phyloP scores from a whole-genome alignment of 2,797 vertebrate species.

The Yasuhikotakia modesta region DNA sequence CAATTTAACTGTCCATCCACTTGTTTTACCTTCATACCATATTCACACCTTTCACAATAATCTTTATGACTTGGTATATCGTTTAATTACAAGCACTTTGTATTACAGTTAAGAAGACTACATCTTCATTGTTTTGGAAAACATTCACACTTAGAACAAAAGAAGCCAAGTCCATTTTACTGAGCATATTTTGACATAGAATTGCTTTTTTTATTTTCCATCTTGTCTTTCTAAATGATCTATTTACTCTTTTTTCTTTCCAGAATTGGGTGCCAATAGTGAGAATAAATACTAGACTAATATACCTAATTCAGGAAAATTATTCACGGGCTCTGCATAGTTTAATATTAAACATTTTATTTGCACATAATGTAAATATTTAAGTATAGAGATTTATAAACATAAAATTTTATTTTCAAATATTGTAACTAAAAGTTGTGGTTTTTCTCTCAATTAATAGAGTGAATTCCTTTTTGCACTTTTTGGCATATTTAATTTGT shows the following conservation, averaged over 20 bases:
- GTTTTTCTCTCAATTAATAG: slow-evolving; percentile 52
- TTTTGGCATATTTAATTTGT: slow-evolving; percentile 48
- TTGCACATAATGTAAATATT: slow-evolving; percentile 85
- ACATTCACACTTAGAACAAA: not conserved
- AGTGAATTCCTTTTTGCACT: slow-evolving; percentile 70
- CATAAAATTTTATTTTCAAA: slow-evolving; percentile 87
- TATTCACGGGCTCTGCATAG: slow-evolving; percentile 74
- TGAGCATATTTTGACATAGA: too few relatives aligned
- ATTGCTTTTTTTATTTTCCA: not conserved
- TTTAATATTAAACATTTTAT: slow-evolving; percentile 72
- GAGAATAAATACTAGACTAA: slow-evolving; percentile 70
- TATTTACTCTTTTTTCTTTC: slow-evolving; percentile 33
- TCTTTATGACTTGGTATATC: not conserved
- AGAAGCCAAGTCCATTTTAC: too few relatives aligned
- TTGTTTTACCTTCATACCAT: not conserved
- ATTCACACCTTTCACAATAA: not conserved
- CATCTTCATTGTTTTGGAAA: not conserved
- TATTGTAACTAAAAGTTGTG: slow-evolving; percentile 80
- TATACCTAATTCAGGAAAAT: slow-evolving; percentile 53
- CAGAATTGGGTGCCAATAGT: slow-evolving; percentile 78
- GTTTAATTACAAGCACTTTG: not conserved
- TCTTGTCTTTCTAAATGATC: not conserved
- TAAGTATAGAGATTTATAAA: slow-evolving; percentile 88
- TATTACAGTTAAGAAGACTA: too few relatives aligned
- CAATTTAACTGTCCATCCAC: not conserved